Evolutionary conservation across 2,113 vertebrate species (phyloP), one percentile per base, ranked within the genome.

Genomic region (Psittacula cyanocephala): DNA sequence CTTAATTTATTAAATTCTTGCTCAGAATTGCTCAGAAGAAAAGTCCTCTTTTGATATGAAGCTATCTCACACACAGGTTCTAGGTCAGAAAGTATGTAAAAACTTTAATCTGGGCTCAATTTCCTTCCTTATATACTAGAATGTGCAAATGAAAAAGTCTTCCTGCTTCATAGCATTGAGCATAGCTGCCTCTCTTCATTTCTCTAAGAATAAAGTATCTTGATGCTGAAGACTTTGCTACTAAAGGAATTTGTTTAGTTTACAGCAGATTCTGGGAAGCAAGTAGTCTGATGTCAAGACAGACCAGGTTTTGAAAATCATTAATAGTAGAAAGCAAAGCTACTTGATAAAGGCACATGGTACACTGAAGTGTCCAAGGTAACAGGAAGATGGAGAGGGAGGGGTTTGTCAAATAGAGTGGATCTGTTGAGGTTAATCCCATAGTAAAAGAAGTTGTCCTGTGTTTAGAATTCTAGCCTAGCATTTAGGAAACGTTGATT

Each of bases 221-320:
- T 92, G 79, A 24, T 68, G 67, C 50, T 64, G 78, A 76, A 29
- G 29, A 75, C 18, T 72, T 76, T 55, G 65, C 33, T 72, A 17
- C 77, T 67, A 69, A 65, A 92, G 28, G 37, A 60, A 81, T 96
- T 93, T 0, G 46, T 85, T 91, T 88, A 57, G 15, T 96, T 96
- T 97, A 89, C 69, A 89, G 46, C 33, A 49, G 37, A 78, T 47
- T 63, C 52, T 83, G 63, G 35, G 59, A 84, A 91, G 49, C 4
- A 6, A 76, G 7, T 35, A 49, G 39, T 23, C 72, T 89, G 41
- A 81, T 60, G 25, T 70, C 53, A 88, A 70, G 52, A 24, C 18
- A 80, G 24, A 90, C 28, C 24, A 41, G 55, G 17, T 93, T 80
- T 88, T 89, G 46, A 86, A 94, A 96, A 81, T 68, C 64, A 52